These are phyloP conservation scores for Heliconius congener DNA, from an alignment of 1,140 invertebrate species.

Conservation along the genomic window DNA sequence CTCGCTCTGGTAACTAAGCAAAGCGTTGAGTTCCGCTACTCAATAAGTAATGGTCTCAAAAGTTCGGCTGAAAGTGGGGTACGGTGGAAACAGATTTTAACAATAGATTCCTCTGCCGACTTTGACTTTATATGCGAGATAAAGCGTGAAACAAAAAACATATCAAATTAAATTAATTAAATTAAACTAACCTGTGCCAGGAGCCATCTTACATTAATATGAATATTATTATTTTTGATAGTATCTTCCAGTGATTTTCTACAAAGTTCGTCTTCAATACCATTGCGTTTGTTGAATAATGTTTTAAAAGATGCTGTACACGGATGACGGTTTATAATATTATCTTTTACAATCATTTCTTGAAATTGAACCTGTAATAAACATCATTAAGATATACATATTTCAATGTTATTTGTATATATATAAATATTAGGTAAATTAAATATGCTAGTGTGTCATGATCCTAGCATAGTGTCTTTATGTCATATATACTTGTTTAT, in stretches of 20 bases:
- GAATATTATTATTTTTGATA: neutral
- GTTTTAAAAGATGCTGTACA: conserved; percentile 41
- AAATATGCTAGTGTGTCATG: too few species aligned
- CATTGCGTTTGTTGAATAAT: neutral
- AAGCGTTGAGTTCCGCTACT: neutral
- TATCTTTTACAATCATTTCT: conserved; percentile 43
- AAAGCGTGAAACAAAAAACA: neutral
- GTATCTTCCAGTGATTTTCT: neutral
- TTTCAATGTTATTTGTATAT: neutral
- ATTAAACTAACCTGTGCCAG: conserved; percentile 48
- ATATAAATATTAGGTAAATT: too few species aligned
- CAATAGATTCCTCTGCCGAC: too few species aligned
- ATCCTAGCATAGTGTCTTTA: too few species aligned
- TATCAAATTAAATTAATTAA: neutral
- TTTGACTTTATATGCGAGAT: neutral
- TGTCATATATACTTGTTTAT: too few species aligned
- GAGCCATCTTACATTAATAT: conserved; percentile 42
- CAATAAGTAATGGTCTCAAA: neutral
- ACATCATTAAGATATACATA: neutral
- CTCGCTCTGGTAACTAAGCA: too few species aligned
- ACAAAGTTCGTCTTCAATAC: neutral
- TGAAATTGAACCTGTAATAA: conserved; percentile 30
- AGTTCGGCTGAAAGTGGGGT: neutral
- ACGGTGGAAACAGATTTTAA: too few species aligned
- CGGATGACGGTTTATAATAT: conserved; percentile 44